Evolutionary conservation across 2,888 invertebrate genomes (phyloP).

Genomic region (Chrysolina americana): DNA sequence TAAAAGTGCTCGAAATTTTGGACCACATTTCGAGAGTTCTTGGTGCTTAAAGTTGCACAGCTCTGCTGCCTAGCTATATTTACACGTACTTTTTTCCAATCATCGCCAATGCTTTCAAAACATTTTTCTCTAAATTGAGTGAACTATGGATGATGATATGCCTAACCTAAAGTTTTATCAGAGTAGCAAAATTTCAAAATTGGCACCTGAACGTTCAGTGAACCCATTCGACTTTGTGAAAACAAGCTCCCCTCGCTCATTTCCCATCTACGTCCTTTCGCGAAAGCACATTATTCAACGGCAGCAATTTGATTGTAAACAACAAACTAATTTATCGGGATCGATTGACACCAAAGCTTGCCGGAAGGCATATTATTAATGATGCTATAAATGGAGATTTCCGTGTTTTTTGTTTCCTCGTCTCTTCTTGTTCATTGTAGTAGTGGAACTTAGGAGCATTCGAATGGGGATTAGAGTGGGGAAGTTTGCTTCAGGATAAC

Average conservation of each 20-base stretch:
- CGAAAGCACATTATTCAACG: conserved; percentile 18
- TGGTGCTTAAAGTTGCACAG: too few relatives aligned
- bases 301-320: conserved; percentile 34
- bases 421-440: conserved; percentile 14
- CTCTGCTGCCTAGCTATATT: too few relatives aligned
- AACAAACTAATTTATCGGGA: conserved; percentile 40
- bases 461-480: not conserved
- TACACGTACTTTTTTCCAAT: too few relatives aligned
- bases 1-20: too few relatives aligned
- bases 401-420: conserved; percentile 16
- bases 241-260: not conserved
- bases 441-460: not conserved
- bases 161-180: too few relatives aligned
- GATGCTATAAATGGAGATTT: conserved; percentile 26
- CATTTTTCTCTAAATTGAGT: too few relatives aligned
- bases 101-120: too few relatives aligned
- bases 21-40: too few relatives aligned
- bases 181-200: too few relatives aligned
- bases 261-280: not conserved
- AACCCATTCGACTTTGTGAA: not conserved
- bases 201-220: too few relatives aligned
- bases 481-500: too few relatives aligned
- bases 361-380: conserved; percentile 21
- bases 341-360: conserved; percentile 36
- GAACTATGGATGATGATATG: too few relatives aligned